Conservation (phyloP, 2,113 vertebrate species). For the Centropus bengalensis region DNA sequence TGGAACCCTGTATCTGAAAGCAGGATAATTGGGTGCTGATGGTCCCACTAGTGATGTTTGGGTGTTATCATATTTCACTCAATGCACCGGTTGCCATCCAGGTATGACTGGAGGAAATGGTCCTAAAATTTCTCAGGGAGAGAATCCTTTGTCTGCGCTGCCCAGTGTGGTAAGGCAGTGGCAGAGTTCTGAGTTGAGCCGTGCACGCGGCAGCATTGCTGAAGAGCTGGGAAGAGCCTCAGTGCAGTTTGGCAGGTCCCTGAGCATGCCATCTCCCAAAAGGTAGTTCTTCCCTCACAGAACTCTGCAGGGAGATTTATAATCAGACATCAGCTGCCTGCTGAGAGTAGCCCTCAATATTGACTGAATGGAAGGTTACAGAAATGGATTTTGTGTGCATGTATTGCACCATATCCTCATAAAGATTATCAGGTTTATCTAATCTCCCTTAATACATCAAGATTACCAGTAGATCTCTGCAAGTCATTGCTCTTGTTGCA, state of each 20-base stretch:
- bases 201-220: rapidly evolving
- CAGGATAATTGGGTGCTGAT: background rate
- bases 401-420: background rate
- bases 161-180: background rate
- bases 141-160: background rate
- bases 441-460: background rate
- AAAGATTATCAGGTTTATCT: background rate
- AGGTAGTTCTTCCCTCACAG: rapidly evolving
- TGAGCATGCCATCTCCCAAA: background rate
- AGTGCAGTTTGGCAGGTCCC: background rate
- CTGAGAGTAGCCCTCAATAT: background rate
- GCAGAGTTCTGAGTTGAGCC: background rate
- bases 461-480: rapidly evolving
- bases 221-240: background rate
- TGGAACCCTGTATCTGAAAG: background rate
- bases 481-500: background rate
- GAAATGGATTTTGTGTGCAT: background rate
- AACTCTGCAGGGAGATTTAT: background rate
- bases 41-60: background rate
- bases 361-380: too few species aligned
- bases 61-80: too few species aligned
- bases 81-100: too few species aligned
- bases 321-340: too few species aligned
- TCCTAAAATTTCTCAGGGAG: background rate
- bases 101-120: background rate